Conservation (phyloP, 2,888 invertebrate genomes). For the Acronicta alni region DNA sequence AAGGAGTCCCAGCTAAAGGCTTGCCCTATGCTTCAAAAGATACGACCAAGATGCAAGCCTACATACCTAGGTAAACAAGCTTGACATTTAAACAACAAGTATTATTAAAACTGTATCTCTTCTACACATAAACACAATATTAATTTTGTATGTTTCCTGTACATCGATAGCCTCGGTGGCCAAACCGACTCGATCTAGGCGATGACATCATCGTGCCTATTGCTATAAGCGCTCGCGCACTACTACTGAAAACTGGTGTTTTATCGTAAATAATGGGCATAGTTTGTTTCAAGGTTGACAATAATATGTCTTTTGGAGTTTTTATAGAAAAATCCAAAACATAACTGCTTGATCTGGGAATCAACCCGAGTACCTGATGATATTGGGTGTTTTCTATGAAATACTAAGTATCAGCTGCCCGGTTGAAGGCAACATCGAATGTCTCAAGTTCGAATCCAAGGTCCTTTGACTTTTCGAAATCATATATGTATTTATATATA, state of each 20-base stretch:
- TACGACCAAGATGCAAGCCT: slow-evolving; percentile 5
- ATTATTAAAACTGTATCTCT: slow-evolving; percentile 27
- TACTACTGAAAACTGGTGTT: slow-evolving; percentile 25
- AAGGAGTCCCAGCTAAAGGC: neutral
- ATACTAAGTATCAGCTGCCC: too few relatives aligned
- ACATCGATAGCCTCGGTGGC: slow-evolving; percentile 15
- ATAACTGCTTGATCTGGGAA: too few relatives aligned
- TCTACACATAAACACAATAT: slow-evolving; percentile 9
- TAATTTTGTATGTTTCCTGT: slow-evolving; percentile 34
- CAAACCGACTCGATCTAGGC: slow-evolving; percentile 31
- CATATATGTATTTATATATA: too few relatives aligned
- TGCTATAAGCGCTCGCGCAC: slow-evolving; percentile 28
- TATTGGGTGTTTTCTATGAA: too few relatives aligned
- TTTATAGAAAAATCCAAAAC: too few relatives aligned
- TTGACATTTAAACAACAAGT: slow-evolving; percentile 11
- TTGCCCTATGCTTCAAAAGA: neutral
- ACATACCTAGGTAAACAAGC: slow-evolving; percentile 21
- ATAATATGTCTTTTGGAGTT: neutral
- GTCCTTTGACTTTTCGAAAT: too few relatives aligned
- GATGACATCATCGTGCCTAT: slow-evolving; percentile 47
- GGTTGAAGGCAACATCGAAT: too few relatives aligned
- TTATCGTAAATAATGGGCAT: slow-evolving; percentile 5
- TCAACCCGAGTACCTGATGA: too few relatives aligned
- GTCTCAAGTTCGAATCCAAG: too few relatives aligned
- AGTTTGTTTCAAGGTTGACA: slow-evolving; percentile 1